Evolutionary conservation across 2,888 invertebrate genomes (phyloP).

Genomic region (Acronicta aceris): DNA sequence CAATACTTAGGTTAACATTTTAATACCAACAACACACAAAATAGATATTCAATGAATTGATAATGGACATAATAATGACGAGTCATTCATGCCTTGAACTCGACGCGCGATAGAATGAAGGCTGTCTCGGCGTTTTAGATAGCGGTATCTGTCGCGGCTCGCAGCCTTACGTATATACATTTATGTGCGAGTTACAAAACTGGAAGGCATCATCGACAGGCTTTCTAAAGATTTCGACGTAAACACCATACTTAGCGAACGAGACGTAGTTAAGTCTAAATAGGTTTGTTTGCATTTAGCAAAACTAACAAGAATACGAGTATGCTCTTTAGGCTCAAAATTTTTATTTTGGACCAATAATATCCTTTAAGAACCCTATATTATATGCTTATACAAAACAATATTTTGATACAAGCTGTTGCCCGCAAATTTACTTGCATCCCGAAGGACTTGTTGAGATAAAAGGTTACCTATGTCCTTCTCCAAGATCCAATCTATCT

Average conservation of each 20-base stretch:
- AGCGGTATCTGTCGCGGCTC: conserved; percentile 42
- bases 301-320: neutral
- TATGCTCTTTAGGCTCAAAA: too few relatives aligned
- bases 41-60: neutral
- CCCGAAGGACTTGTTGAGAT: too few relatives aligned
- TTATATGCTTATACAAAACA: too few relatives aligned
- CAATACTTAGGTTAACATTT: neutral
- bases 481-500: too few relatives aligned
- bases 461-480: too few relatives aligned
- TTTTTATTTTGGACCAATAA: too few relatives aligned
- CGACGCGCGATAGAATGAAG: conserved; percentile 33
- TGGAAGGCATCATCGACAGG: conserved; percentile 38
- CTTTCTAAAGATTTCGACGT: conserved; percentile 61
- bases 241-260: conserved; percentile 35
- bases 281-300: conserved; percentile 18
- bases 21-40: conserved; percentile 7
- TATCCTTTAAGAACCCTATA: too few relatives aligned
- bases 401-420: too few relatives aligned
- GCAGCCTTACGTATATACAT: conserved; percentile 10
- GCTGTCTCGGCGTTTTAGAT: conserved; percentile 24
- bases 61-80: conserved; percentile 14
- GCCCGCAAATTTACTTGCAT: too few relatives aligned
- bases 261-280: neutral
- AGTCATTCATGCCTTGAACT: conserved; percentile 52
- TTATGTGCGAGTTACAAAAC: conserved; percentile 36